phyloP scores from a whole-genome alignment of 2,113 vertebrate species.

The Camelus dromedarius region DNA sequence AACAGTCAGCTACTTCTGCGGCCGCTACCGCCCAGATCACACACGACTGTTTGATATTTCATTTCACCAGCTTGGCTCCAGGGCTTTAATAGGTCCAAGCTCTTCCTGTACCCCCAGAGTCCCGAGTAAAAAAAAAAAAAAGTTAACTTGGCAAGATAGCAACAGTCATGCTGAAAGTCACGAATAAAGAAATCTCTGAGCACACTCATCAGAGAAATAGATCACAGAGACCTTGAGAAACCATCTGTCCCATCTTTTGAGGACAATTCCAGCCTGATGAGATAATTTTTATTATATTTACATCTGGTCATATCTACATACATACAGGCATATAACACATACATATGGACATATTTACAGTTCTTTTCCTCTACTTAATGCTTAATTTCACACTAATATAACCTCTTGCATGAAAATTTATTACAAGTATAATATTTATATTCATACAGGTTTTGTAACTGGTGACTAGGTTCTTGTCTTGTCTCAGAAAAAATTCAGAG shows the following conservation, averaged over 20 bases:
- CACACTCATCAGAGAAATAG: neutral
- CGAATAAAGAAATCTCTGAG: neutral
- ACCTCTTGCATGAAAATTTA: neutral
- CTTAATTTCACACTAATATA: neutral
- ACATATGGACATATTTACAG: neutral
- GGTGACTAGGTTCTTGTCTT: too few relatives aligned
- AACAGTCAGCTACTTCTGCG: neutral
- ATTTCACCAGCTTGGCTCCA: neutral
- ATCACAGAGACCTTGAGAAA: neutral
- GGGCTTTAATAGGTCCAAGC: neutral
- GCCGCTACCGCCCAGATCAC: neutral
- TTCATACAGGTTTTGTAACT: neutral
- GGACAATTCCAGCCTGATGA: neutral
- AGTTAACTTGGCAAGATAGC: neutral
- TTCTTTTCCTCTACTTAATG: neutral
- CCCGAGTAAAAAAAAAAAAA: neutral
- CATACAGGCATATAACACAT: neutral
- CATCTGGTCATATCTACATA: neutral
- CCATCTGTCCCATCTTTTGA: neutral
- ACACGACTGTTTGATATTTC: neutral
- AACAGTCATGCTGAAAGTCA: neutral
- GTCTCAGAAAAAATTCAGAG: too few relatives aligned
- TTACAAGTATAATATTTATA: neutral
- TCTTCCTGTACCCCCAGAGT: neutral
- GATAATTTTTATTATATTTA: neutral